A percentile compares a stretch with the other conserved stretches of the same genome.
phyloP scores from a whole-genome alignment of 2,797 vertebrate species.

The Eupleurogrammus muticus region DNA sequence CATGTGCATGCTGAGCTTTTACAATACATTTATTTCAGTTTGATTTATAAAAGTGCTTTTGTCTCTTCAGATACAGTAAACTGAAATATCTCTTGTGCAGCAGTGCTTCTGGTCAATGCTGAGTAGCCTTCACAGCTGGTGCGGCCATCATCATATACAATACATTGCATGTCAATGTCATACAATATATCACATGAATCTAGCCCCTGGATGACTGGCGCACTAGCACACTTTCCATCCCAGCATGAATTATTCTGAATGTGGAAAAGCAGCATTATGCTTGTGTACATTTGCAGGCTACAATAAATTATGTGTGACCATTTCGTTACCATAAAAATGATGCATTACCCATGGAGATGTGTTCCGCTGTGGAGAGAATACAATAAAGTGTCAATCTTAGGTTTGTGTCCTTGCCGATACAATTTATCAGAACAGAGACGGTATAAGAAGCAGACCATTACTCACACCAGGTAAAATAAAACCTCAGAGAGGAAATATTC shows the following conservation, averaged over 20 bases:
- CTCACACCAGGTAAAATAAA: constrained; percentile 6
- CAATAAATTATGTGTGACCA: constrained; percentile 14
- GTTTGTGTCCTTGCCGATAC: constrained; percentile 35
- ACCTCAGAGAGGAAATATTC: constrained; percentile 7
- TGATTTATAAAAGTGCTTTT: background rate
- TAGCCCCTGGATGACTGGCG: background rate
- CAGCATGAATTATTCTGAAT: background rate
- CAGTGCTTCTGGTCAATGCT: background rate
- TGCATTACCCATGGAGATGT: background rate
- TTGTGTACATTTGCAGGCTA: background rate
- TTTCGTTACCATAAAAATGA: constrained; percentile 21
- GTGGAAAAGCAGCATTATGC: background rate
- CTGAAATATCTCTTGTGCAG: background rate
- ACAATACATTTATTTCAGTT: too few species aligned
- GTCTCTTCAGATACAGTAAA: background rate
- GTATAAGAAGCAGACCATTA: constrained; percentile 4
- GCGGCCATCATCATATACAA: constrained; percentile 15
- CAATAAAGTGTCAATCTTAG: constrained; percentile 5
- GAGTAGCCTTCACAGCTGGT: constrained; percentile 3
- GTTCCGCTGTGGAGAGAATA: background rate
- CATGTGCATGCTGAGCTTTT: too few species aligned
- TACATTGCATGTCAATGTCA: background rate
- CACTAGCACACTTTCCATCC: background rate
- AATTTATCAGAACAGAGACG: constrained; percentile 20
- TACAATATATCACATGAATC: constrained; percentile 6